Conservation (phyloP, 2,888 invertebrate genomes). For the Phaonia tiefii region DNA sequence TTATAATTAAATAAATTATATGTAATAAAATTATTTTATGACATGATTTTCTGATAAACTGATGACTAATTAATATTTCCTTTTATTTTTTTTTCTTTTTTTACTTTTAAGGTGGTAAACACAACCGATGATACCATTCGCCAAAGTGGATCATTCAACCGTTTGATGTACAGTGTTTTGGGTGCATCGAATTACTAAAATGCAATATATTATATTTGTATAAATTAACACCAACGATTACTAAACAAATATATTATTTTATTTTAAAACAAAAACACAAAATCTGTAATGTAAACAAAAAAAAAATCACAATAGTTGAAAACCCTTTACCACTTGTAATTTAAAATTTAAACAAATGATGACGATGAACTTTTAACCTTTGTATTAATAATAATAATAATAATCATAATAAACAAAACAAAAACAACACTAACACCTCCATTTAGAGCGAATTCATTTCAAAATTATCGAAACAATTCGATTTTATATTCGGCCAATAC, state of each 20-base stretch:
- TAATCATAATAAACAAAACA: slow-evolving; percentile 44
- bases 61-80: background rate
- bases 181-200: slow-evolving; percentile 86
- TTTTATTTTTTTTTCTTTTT: background rate
- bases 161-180: slow-evolving; percentile 94
- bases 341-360: slow-evolving; percentile 45
- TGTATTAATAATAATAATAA: slow-evolving; percentile 53
- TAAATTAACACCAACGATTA: slow-evolving; percentile 39
- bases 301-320: slow-evolving; percentile 51
- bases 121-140: slow-evolving; percentile 90
- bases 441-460: slow-evolving; percentile 18
- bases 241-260: slow-evolving; percentile 36
- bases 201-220: slow-evolving; percentile 41
- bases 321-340: slow-evolving; percentile 40
- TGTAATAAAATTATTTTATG: background rate
- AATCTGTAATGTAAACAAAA: slow-evolving; percentile 46
- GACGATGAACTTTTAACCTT: slow-evolving; percentile 46
- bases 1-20: too few relatives aligned
- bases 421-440: slow-evolving; percentile 42
- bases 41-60: background rate
- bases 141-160: slow-evolving; percentile 95
- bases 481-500: too few relatives aligned
- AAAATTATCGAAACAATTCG: slow-evolving; percentile 29
- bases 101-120: slow-evolving; percentile 79
- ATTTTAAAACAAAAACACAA: slow-evolving; percentile 41